A percentile compares a stretch with the other conserved stretches of the same genome.
phyloP scores from a whole-genome alignment of 2,888 invertebrate species.

The Reticulitermes lucifugus region DNA sequence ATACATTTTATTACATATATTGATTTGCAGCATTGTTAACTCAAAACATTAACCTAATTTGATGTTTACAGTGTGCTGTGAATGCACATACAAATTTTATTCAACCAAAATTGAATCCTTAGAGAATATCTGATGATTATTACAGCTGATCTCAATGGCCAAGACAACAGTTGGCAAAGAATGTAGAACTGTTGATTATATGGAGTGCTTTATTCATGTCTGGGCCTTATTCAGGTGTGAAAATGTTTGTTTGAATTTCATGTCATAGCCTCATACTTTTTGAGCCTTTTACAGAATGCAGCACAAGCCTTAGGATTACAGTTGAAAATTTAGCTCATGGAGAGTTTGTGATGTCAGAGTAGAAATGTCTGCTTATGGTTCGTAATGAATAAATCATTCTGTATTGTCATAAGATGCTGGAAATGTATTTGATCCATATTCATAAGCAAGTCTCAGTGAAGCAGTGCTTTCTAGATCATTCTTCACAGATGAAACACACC shows the following conservation, averaged over 20 bases:
- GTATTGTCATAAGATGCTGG: background rate
- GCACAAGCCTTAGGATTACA: background rate
- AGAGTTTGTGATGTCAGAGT: background rate
- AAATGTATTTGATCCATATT: background rate
- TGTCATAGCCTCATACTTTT: background rate
- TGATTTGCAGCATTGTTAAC: background rate
- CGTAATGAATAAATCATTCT: background rate
- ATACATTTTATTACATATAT: background rate
- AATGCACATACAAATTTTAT: background rate
- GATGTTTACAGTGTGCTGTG: no score
- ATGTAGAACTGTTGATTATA: background rate
- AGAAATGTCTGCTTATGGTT: background rate
- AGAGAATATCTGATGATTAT: background rate
- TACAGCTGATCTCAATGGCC: background rate
- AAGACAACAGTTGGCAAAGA: background rate
- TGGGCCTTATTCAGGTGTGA: background rate
- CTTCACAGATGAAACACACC: no score
- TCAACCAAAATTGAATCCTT: constrained; percentile 1
- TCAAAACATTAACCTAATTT: no score
- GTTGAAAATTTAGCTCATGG: background rate
- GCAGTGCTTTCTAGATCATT: no score
- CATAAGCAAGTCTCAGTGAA: background rate
- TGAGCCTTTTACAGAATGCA: background rate
- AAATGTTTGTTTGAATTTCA: background rate
- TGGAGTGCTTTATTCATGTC: background rate